These are phyloP conservation scores for Momotus momota DNA, from an alignment of 2,797 vertebrate species.

Conservation along the genomic window DNA sequence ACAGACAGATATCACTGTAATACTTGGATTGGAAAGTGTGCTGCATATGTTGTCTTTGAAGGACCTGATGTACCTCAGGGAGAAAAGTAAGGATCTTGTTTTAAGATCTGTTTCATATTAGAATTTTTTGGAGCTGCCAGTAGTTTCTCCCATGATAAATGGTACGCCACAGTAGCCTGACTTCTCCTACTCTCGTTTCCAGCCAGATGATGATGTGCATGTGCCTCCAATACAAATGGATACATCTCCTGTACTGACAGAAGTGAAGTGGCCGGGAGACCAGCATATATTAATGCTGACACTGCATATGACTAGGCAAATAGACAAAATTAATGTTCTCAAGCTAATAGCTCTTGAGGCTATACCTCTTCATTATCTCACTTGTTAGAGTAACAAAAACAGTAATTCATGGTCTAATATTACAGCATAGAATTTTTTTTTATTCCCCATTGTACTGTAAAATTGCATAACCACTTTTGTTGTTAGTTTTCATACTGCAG, in stretches of 20 bases:
- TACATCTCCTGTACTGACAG: neutral
- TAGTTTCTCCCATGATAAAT: neutral
- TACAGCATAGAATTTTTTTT: neutral
- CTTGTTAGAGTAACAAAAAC: neutral
- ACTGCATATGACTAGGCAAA: neutral
- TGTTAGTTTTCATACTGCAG: neutral
- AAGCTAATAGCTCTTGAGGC: neutral
- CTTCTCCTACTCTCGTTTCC: neutral
- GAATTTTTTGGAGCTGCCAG: neutral
- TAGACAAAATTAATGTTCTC: constrained; percentile 15
- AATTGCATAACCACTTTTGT: neutral
- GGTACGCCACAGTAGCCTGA: neutral
- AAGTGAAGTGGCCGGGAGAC: neutral
- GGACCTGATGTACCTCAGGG: neutral
- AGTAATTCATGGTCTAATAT: neutral
- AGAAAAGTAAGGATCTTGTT: neutral
- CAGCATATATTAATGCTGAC: neutral
- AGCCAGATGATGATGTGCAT: neutral
- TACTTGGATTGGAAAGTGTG: neutral
- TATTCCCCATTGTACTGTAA: neutral
- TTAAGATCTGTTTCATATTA: neutral
- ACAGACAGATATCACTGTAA: neutral
- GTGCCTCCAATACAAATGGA: neutral
- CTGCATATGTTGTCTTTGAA: neutral
- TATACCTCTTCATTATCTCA: neutral